phyloP scores from a whole-genome alignment of 23 tunicate species.

The Trididemnum clinides region DNA sequence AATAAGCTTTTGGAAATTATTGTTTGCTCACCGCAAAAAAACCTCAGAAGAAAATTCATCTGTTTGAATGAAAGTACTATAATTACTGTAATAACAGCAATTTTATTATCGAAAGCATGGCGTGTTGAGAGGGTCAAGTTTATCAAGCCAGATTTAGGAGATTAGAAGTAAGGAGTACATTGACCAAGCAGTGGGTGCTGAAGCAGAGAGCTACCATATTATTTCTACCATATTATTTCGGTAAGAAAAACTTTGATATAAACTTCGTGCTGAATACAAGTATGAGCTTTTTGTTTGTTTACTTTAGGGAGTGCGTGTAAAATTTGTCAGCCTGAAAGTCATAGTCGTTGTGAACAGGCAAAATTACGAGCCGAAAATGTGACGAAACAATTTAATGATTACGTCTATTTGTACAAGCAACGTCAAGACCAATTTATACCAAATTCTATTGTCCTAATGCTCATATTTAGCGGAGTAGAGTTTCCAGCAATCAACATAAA shows the following conservation, averaged over 20 bases:
- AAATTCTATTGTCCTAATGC: slow-evolving; percentile 14
- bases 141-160: too few species aligned
- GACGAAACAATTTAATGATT: background rate
- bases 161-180: too few species aligned
- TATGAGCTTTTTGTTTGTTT: background rate
- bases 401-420: background rate
- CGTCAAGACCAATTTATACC: slow-evolving; percentile 6
- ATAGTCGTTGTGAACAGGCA: slow-evolving; percentile 9
- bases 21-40: too few species aligned
- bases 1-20: too few species aligned
- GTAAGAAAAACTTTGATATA: too few species aligned
- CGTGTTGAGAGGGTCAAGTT: too few species aligned
- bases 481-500: background rate
- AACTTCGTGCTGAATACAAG: too few species aligned
- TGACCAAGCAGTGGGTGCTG: too few species aligned
- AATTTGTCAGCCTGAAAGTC: background rate
- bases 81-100: background rate
- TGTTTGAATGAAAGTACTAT: background rate
- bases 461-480: background rate
- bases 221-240: too few species aligned
- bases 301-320: background rate
- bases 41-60: too few species aligned
- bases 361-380: background rate
- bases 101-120: too few species aligned
- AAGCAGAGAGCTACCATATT: too few species aligned